Evolutionary conservation across 2,797 vertebrate genomes (phyloP).

Genomic region (Myotis findleyi): DNA sequence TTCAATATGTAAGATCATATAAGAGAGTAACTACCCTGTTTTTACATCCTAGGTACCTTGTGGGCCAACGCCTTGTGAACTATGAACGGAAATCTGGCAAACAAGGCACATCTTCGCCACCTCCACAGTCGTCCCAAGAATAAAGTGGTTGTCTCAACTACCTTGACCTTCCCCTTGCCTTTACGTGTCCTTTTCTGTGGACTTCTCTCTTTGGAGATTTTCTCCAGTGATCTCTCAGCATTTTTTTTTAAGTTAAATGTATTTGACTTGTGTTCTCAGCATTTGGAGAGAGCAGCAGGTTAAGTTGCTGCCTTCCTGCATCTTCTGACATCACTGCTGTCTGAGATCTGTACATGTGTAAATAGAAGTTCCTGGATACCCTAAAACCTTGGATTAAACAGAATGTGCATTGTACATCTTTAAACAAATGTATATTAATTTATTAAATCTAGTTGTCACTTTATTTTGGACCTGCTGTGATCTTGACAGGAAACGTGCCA

Average conservation of each 20-base stretch:
- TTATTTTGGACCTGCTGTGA: constrained; percentile 92
- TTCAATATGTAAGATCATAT: neutral
- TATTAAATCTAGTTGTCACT: constrained; percentile 99
- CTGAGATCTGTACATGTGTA: constrained; percentile 96
- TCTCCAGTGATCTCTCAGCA: constrained; percentile 84
- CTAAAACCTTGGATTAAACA: constrained; percentile 91
- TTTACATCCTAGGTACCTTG: constrained; percentile 93
- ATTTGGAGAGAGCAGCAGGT: constrained; percentile 80
- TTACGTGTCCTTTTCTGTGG: constrained; percentile 86
- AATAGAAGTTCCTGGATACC: constrained; percentile 91
- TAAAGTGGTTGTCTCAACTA: constrained; percentile 87
- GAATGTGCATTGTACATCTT: constrained; percentile 98
- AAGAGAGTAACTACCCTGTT: constrained; percentile 54
- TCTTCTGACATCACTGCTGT: constrained; percentile 88
- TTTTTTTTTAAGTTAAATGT: constrained; percentile 83
- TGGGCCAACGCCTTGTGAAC: constrained; percentile 98
- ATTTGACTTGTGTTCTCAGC: constrained; percentile 86
- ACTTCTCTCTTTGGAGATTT: constrained; percentile 85
- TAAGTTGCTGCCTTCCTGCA: constrained; percentile 78
- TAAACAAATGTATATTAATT: constrained; percentile 98
- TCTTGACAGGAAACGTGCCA: constrained; percentile 88
- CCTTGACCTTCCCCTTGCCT: constrained; percentile 86
- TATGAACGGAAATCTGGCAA: constrained; percentile 96
- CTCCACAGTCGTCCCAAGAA: constrained; percentile 92
- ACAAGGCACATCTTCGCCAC: constrained; percentile 89